Conservation (phyloP, 2,797 vertebrate species). For the Lates japonicus region DNA sequence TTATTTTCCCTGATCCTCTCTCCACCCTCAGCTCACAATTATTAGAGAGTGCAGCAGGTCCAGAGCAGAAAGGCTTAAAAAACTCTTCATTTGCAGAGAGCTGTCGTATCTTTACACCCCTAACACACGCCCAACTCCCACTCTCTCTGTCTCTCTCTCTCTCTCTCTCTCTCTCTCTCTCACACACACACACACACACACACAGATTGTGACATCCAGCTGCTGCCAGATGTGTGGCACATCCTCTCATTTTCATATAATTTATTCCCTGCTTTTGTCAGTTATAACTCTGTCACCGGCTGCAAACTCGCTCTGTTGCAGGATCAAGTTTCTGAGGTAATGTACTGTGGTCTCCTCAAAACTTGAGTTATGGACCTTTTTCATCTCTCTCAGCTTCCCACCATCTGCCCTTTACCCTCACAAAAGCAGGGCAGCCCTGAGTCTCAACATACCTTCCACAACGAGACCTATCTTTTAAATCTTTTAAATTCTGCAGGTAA, state of each 20-base stretch:
- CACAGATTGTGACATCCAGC: slow-evolving; percentile 40
- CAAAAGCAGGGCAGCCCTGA: neutral
- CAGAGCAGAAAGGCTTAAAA: neutral
- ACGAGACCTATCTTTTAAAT: too few relatives aligned
- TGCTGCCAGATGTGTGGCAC: slow-evolving; percentile 74
- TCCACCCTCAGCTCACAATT: slow-evolving; percentile 51
- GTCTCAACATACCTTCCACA: neutral
- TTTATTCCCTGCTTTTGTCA: slow-evolving; percentile 20
- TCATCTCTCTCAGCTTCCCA: slow-evolving; percentile 44
- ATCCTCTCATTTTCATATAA: slow-evolving; percentile 33
- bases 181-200: slow-evolving; percentile 20
- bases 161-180: slow-evolving; percentile 35
- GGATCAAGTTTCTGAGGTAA: slow-evolving; percentile 29
- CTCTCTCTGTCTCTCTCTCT: slow-evolving; percentile 35
- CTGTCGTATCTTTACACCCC: slow-evolving; percentile 32
- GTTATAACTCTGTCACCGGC: slow-evolving; percentile 20
- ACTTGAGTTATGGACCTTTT: slow-evolving; percentile 44
- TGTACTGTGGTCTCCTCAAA: neutral
- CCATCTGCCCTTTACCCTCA: slow-evolving; percentile 25
- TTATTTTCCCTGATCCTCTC: slow-evolving; percentile 29
- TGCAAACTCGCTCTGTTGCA: slow-evolving; percentile 15
- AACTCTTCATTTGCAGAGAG: slow-evolving; percentile 36
- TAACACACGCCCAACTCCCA: slow-evolving; percentile 38
- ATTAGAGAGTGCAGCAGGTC: slow-evolving; percentile 41
- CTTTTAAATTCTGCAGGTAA: too few relatives aligned